Conservation (phyloP, 2,113 vertebrate genomes). For the Hassar affinis region DNA sequence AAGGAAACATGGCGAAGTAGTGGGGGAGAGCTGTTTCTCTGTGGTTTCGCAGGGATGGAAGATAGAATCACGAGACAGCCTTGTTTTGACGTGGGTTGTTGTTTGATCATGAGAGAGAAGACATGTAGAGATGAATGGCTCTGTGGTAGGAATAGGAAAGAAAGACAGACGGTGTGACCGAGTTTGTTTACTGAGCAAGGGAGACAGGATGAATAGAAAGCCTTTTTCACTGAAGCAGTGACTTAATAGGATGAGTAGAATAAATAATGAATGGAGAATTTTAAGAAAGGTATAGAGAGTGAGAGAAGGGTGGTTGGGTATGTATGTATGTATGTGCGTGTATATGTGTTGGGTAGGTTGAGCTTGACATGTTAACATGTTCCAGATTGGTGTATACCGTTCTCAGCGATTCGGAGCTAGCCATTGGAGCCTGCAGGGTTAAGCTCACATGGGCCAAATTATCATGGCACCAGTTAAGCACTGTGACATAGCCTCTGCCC, state of each 20-base stretch:
- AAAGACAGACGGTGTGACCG: not conserved
- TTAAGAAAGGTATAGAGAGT: not conserved
- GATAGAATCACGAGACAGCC: not conserved
- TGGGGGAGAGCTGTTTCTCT: not conserved
- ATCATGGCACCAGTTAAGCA: constrained; percentile 43
- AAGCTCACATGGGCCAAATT: constrained; percentile 56
- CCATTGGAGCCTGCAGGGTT: constrained; percentile 49
- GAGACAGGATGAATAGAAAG: constrained; percentile 1
- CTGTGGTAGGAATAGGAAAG: constrained; percentile 3
- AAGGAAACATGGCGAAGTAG: not conserved
- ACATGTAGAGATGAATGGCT: not conserved
- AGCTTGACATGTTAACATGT: constrained; percentile 48
- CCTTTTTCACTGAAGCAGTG: constrained; percentile 6
- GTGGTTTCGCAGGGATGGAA: not conserved
- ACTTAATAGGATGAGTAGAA: constrained; percentile 11
- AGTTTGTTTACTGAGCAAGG: not conserved
- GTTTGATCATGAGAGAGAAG: constrained; percentile 2
- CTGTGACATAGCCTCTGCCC: constrained; percentile 32
- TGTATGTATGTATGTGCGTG: not conserved
- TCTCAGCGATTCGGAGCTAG: constrained; percentile 27
- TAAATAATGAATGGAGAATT: constrained; percentile 21
- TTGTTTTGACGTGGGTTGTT: not conserved
- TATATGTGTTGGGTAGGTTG: constrained; percentile 14
- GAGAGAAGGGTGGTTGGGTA: not conserved
- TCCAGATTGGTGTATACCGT: constrained; percentile 50